Conservation (phyloP, 2,888 invertebrate genomes). For the Exocentrus adspersus region DNA sequence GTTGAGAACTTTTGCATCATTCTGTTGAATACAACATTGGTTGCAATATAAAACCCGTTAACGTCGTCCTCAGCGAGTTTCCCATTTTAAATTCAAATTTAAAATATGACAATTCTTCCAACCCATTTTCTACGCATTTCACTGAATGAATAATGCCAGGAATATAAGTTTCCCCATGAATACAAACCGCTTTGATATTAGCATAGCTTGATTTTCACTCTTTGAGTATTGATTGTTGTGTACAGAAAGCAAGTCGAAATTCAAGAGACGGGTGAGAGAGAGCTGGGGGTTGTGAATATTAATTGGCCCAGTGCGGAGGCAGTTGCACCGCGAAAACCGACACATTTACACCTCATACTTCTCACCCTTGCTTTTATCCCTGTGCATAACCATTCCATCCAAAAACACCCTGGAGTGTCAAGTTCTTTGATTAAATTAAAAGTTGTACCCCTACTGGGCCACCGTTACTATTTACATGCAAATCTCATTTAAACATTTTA, state of each 20-base stretch:
- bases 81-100: constrained; percentile 29
- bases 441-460: constrained; percentile 60
- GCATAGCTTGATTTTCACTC: constrained; percentile 33
- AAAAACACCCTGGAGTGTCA: constrained; percentile 64
- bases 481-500: constrained; percentile 62
- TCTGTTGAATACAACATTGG: too few species aligned
- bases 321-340: constrained; percentile 59
- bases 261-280: constrained; percentile 32
- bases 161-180: constrained; percentile 10
- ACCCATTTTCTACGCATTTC: constrained; percentile 15
- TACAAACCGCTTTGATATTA: constrained; percentile 22
- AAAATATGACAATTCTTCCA: constrained; percentile 15
- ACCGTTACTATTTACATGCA: constrained; percentile 62
- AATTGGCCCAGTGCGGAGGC: constrained; percentile 59
- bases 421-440: constrained; percentile 67
- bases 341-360: constrained; percentile 63
- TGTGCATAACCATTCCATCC: constrained; percentile 56
- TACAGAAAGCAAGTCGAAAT: constrained; percentile 31
- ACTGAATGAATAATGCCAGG: constrained; percentile 20
- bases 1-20: too few species aligned
- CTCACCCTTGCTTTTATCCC: constrained; percentile 50
- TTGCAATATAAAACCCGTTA: not conserved
- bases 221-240: constrained; percentile 40
- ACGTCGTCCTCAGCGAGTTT: constrained; percentile 13
- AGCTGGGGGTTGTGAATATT: constrained; percentile 58